Conservation (phyloP, 2,797 vertebrate species). For the Gymnoscopelus microlampas region DNA sequence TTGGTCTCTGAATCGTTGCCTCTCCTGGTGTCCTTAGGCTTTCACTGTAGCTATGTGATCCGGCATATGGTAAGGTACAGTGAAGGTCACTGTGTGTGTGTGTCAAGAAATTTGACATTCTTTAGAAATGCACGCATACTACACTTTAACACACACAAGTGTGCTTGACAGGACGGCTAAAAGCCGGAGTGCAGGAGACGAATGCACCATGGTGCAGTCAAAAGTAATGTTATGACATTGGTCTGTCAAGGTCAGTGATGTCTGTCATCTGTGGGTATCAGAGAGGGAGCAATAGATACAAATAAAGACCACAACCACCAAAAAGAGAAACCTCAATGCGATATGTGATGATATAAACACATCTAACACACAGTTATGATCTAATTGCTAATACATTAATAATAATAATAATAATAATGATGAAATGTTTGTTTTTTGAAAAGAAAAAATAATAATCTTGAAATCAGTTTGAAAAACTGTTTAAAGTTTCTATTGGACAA, state of each 20-base stretch:
- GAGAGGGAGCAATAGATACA: neutral
- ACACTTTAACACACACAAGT: constrained; percentile 11
- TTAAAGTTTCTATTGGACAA: too few relatives aligned
- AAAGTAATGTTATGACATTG: neutral
- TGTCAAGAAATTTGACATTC: neutral
- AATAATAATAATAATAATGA: too few relatives aligned
- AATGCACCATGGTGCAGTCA: neutral
- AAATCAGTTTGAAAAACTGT: too few relatives aligned
- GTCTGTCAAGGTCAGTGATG: neutral
- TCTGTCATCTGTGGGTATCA: neutral
- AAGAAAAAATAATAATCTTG: too few relatives aligned
- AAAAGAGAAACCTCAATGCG: neutral
- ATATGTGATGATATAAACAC: too few relatives aligned
- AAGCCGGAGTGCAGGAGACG: constrained; percentile 14
- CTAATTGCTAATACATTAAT: too few relatives aligned
- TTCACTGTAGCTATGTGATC: neutral
- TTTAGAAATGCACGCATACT: constrained; percentile 12
- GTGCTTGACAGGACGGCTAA: constrained; percentile 1
- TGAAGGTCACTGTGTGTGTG: neutral
- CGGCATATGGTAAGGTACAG: neutral
- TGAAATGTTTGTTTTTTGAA: too few relatives aligned
- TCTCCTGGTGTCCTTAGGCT: constrained; percentile 20
- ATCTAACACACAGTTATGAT: too few relatives aligned
- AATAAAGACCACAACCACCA: neutral
- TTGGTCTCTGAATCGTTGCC: constrained; percentile 23